Evolutionary conservation across 2,888 invertebrate genomes (phyloP).

Genomic region (Flabesymbios commensalis): DNA sequence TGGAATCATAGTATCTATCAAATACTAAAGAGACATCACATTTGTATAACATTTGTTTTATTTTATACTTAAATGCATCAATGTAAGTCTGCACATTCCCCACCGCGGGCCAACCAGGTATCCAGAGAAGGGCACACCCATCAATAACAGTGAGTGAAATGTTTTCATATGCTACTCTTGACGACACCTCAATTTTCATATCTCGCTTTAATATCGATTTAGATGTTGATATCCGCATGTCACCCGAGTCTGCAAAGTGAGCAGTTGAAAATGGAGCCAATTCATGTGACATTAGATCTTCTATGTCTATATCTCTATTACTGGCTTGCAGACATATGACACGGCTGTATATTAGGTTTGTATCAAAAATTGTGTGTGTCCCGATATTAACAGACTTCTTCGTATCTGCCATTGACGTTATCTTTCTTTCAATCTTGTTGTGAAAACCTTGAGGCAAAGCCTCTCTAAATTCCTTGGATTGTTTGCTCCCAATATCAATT

Average conservation of each 20-base stretch:
- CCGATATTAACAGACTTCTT: background rate
- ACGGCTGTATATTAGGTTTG: conserved; percentile 11
- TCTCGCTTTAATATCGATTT: conserved; percentile 25
- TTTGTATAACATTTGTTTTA: too few relatives aligned
- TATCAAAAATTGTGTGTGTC: background rate
- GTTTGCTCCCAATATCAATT: background rate
- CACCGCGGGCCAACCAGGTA: too few relatives aligned
- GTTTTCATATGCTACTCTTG: too few relatives aligned
- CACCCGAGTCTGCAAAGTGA: conserved; percentile 27
- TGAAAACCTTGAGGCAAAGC: background rate
- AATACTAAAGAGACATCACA: too few relatives aligned
- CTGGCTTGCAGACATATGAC: conserved; percentile 17
- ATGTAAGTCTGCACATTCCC: too few relatives aligned
- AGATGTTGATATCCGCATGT: conserved; percentile 21
- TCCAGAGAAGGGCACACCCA: too few relatives aligned
- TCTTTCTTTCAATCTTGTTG: background rate
- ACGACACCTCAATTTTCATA: conserved; percentile 12
- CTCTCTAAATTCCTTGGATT: background rate
- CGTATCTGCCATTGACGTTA: background rate
- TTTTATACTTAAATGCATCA: too few relatives aligned
- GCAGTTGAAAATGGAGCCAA: conserved; percentile 29
- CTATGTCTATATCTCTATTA: conserved; percentile 11
- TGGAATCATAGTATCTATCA: too few relatives aligned
- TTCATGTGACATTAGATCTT: conserved; percentile 22
- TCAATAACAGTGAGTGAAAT: too few relatives aligned